Base-by-base conservation (phyloP, 2,113 vertebrate species). In the Protobothrops mucrosquamatus region DNA sequence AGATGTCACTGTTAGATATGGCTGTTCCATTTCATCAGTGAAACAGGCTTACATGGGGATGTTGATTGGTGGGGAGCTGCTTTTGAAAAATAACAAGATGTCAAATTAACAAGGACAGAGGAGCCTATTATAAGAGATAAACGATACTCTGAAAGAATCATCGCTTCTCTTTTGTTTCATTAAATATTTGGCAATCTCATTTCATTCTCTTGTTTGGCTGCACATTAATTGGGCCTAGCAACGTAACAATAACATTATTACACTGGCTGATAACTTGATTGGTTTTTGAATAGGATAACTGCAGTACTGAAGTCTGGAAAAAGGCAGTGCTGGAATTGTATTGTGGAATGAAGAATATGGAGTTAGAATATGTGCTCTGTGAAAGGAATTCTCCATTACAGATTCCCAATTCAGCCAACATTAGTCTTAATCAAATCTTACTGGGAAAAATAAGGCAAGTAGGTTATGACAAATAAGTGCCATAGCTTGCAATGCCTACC, bases 1-100 rank as follows among this genome's bases (percentile, higher is more conserved):
- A 96, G 93, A 95, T 0, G 0, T 94, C 95, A 96, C 96, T 90
- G 15, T 94, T 95, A 95, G 95, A 95, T 96, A 95, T 96, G 96
- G 94, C 96, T 96, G 95, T 87, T 97, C 97, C 96, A 96, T 96
- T 97, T 97, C 96, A 96, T 96, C 95, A 97, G 93, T 91, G 95
- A 95, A 95, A 96, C 95, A 95, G 96, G 94, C 11, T 96, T 96
- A 95, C 69, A 81, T 55, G 69, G 92, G 64, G 91, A 96, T 92
- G 96, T 94, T 15, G 91, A 97, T 96, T 94, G 94, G 95, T 95
- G 95, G 96, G 86, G 89, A 90, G 93, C 93, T 95, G 92, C 92
- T 95, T 95, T 96, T 93, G 94, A 96, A 97, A 87, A 97, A 97
- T 92, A 97, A 89, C 95, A 91, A 81, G 93, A 93, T 97, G 96